Base-by-base conservation (phyloP, 2,888 invertebrate genomes). In the Harpalus rufipes region DNA sequence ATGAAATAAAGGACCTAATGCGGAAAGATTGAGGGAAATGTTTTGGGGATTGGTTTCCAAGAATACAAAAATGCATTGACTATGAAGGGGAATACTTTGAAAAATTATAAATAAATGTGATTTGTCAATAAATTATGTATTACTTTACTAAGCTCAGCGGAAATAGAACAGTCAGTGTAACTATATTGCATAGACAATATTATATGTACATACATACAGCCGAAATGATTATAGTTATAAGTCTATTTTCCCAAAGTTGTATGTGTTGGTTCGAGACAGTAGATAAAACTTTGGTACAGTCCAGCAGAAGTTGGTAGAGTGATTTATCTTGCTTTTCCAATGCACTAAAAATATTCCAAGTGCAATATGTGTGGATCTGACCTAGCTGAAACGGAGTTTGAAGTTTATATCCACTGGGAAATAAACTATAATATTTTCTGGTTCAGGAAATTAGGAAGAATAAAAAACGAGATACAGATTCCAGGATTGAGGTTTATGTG, bases 331-430 rank as follows among this genome's bases (percentile, higher is more conserved):
- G 68, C 12, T 39, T 39, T 39, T 39, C 39, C 32, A n/a, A 14
- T 68, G 39, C 68, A 68, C 32, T 68, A 25, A 68, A 68, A 68
- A 68, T 68, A 68, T 68, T 68, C 39, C 39, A 68, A 39, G 0
- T 68, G 68, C 68, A 68, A 21, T 63, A 18, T 63, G 12, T 63
- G 68, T 14, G 68, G 7, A 39, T 68, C 68, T 12, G 63, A 10
- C 10, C 63, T 10, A 18, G 39, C 25, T 68, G n/a, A 59, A 59
- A 12, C 5, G 21, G 39, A 68, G 68, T 39, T 68, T 68, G 68
- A 68, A 68, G 68, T 68, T 68, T 68, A 68, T 68, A 68, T 68
- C 68, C 68, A 68, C 68, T 68, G 68, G 68, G 68, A 68, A 68
- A 68, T 68, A 68, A 68, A 68, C 39, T 68, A 39, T 25, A 68